These are phyloP conservation scores for Stegostoma tigrinum DNA, from an alignment of 2,113 vertebrate genomes.

Conservation along the genomic window DNA sequence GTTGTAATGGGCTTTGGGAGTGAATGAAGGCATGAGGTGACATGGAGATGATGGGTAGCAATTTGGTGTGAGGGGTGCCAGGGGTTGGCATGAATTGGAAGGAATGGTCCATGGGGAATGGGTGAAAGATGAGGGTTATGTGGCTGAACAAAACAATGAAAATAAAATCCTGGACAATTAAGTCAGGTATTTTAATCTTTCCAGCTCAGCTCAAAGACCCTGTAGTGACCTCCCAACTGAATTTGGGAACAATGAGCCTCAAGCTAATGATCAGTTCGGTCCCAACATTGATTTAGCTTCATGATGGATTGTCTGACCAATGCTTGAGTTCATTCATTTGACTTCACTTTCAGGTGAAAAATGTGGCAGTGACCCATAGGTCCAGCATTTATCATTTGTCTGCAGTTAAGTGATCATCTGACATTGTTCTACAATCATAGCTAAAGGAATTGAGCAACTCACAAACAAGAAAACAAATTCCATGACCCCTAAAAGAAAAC, in stretches of 20 bases:
- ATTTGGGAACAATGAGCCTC: background rate
- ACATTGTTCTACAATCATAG: background rate
- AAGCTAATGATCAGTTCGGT: slow-evolving; percentile 38
- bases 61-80: background rate
- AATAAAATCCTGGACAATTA: background rate
- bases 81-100: background rate
- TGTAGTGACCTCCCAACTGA: background rate
- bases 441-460: background rate
- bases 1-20: background rate
- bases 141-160: background rate
- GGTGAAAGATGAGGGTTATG: background rate
- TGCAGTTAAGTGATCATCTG: slow-evolving; percentile 42
- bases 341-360: slow-evolving; percentile 40
- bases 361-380: slow-evolving; percentile 40
- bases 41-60: background rate
- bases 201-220: background rate
- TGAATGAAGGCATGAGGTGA: background rate
- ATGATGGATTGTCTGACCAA: slow-evolving; percentile 46
- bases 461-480: background rate
- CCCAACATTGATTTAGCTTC: slow-evolving; percentile 53
- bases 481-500: background rate
- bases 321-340: slow-evolving; percentile 43
- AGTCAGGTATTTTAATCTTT: background rate
- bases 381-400: slow-evolving; percentile 46
- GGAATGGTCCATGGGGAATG: background rate